These are phyloP conservation scores for Sarcophaga caerulescens DNA, from an alignment of 2,888 invertebrate genomes.

Conservation along the genomic window DNA sequence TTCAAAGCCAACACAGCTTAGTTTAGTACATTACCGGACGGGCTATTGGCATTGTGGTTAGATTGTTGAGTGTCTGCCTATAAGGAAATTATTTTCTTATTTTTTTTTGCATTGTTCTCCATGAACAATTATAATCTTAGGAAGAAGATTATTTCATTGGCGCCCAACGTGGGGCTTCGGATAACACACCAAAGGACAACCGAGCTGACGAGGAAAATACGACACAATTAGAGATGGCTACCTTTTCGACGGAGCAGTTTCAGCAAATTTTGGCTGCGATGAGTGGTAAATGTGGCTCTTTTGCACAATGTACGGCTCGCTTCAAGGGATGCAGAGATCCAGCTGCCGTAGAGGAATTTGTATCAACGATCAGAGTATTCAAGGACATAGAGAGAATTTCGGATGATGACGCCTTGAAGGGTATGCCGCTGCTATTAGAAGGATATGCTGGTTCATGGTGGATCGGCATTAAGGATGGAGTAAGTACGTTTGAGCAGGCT, in stretches of 20 bases:
- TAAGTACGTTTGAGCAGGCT: slow-evolving; percentile 14
- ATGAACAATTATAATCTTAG: neutral
- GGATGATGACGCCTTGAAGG: slow-evolving; percentile 1
- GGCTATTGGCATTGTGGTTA: too few species aligned
- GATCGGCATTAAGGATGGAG: slow-evolving; percentile 40
- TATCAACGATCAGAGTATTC: slow-evolving; percentile 55
- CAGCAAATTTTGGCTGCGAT: slow-evolving; percentile 40
- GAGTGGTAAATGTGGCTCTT: slow-evolving; percentile 32
- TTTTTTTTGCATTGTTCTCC: neutral
- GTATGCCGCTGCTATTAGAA: slow-evolving; percentile 57
- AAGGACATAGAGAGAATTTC: slow-evolving; percentile 61
- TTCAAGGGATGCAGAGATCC: slow-evolving; percentile 42
- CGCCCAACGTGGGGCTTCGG: slow-evolving; percentile 1
- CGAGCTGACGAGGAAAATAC: neutral
- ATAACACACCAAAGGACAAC: too few species aligned
- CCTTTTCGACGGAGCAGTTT: slow-evolving; percentile 35
- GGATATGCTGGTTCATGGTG: slow-evolving; percentile 67
- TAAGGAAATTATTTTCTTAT: too few species aligned
- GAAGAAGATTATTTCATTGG: slow-evolving; percentile 19
- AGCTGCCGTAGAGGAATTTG: slow-evolving; percentile 54
- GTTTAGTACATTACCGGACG: too few species aligned
- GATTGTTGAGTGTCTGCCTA: too few species aligned
- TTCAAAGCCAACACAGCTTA: too few species aligned
- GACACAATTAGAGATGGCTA: slow-evolving; percentile 11
- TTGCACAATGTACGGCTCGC: slow-evolving; percentile 56